Evolutionary conservation across 2,113 vertebrate genomes (phyloP), one percentile per base, ranked within the genome.

Genomic region (Lamprotornis superbus): DNA sequence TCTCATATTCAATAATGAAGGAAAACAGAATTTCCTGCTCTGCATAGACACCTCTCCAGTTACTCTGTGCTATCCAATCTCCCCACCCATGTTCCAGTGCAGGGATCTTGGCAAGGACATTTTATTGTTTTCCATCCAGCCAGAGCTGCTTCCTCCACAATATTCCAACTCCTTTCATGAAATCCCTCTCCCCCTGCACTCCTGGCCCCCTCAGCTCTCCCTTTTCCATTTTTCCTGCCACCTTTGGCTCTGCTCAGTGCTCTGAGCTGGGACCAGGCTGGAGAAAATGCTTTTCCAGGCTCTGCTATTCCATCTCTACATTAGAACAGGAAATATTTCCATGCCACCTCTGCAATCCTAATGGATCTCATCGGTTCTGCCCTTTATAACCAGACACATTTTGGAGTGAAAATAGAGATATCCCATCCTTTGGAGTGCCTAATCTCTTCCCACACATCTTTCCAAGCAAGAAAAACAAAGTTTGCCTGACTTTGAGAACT

Each of bases 401-500:
- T 75, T 39, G 28, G 81, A 69, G 89, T 24, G 60, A 56, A 90
- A 96, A 93, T 19, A 53, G 68, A 97, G 61, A 63, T 31, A 61
- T 56, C 68, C 19, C 60, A 63, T 25, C 53, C 70, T 49, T 70
- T 64, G 53, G 44, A 93, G 37, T 90, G 71, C 63, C n/a, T 56
- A 8, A 91, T 57, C 87, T 81, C 35, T 87, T 42, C 70, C 76
- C 50, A 56, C 27, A 12, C 7, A 68, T 60, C 3, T 8, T 76
- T 90, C 89, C 71, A 81, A 96, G 80, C 40, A 52, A 20, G 7
- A 30, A 37, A 63, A 69, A 70, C 64, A 80, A 94, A 96, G 75
- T 95, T 95, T 81, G 33, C 64, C 84, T 93, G 94, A 96, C 95
- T 96, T 95, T 96, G 94, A 93, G 84, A 97, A 96, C 69, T 94